A percentile compares a stretch with the other conserved stretches of the same genome.
Conservation (phyloP, 2,888 invertebrate genomes). For the Pseudeuparius sepicola region DNA sequence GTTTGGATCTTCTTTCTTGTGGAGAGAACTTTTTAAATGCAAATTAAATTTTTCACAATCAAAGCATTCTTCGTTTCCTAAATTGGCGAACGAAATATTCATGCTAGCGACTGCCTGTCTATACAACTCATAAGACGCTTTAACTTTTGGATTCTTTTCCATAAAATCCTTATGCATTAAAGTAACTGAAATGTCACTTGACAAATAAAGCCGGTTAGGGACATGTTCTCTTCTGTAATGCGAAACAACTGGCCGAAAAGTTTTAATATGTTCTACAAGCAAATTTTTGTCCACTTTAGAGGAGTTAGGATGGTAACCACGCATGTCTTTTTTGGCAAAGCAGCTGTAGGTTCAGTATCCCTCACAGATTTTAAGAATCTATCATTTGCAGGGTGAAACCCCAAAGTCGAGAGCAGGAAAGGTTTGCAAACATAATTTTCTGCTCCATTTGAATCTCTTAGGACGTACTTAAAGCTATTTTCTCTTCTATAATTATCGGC, state of each 20-base stretch:
- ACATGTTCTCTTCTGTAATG: conserved; percentile 25
- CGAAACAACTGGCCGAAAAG: conserved; percentile 16
- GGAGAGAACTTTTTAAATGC: conserved; percentile 14
- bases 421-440: too few relatives aligned
- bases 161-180: conserved; percentile 22
- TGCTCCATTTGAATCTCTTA: too few relatives aligned
- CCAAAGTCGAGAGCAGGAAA: conserved; percentile 7
- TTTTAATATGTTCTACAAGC: too few relatives aligned
- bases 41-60: conserved; percentile 20
- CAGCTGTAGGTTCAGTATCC: conserved; percentile 11
- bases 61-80: conserved; percentile 23
- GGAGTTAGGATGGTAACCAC: conserved; percentile 6
- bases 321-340: conserved; percentile 9
- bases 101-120: conserved; percentile 16
- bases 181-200: conserved; percentile 22
- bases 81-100: conserved; percentile 22
- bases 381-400: conserved; percentile 13
- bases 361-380: conserved; percentile 11
- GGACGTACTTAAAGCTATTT: conserved; percentile 7
- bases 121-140: conserved; percentile 22
- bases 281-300: conserved; percentile 13
- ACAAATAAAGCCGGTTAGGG: conserved; percentile 21
- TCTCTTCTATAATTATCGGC: conserved; percentile 5
- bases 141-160: conserved; percentile 18
- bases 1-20: conserved; percentile 12